A percentile compares a stretch with the other conserved stretches of the same genome.
Conservation (phyloP, 1,140 invertebrate genomes). For the Andrena cerasifolii region DNA sequence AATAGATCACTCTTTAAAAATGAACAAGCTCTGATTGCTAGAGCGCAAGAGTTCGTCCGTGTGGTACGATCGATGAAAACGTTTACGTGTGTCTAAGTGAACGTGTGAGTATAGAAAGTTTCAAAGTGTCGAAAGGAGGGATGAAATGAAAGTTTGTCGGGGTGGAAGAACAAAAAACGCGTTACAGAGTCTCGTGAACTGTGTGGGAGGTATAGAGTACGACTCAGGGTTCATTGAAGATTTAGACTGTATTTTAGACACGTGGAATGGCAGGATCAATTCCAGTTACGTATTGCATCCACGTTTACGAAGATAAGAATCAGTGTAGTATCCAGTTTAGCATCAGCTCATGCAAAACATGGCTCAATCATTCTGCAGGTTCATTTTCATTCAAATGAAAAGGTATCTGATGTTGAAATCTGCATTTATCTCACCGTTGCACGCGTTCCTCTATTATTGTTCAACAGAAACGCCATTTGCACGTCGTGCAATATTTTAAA, state of each 20-base stretch:
- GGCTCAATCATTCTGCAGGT: too few species aligned
- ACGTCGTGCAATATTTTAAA: too few species aligned
- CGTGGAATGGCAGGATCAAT: too few species aligned
- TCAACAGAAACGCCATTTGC: too few species aligned
- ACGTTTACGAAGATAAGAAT: background rate
- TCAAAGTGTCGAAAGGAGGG: background rate
- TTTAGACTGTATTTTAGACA: too few species aligned
- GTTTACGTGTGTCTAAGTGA: background rate
- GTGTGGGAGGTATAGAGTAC: background rate
- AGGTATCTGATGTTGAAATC: background rate
- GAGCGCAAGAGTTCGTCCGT: too few species aligned
- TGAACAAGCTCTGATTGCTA: too few species aligned
- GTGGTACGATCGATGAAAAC: too few species aligned
- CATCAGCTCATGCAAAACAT: background rate
- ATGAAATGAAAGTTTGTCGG: background rate
- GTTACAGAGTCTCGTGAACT: background rate
- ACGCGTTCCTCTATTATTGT: too few species aligned
- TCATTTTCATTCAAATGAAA: too few species aligned
- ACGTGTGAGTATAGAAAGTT: background rate
- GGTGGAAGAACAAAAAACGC: background rate
- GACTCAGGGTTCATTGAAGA: background rate
- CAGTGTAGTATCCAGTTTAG: background rate
- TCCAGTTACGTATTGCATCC: too few species aligned
- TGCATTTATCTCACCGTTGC: background rate
- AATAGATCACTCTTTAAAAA: too few species aligned